phyloP scores from a whole-genome alignment of 1,140 invertebrate species.

The Solenopsis invicta region DNA sequence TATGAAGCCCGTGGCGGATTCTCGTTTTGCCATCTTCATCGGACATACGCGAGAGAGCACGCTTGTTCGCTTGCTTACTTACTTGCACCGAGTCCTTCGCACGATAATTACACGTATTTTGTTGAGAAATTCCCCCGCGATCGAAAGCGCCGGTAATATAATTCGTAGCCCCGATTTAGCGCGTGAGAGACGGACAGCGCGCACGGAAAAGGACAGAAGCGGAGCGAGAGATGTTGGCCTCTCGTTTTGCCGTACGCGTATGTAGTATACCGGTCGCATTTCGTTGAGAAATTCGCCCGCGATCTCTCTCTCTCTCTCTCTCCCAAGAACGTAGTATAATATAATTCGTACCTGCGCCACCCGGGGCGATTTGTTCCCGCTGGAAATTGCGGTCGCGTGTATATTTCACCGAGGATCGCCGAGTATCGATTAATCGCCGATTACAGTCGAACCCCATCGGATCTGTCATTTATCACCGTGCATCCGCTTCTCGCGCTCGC shows the following conservation, averaged over 20 bases:
- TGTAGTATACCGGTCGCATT: slow-evolving; percentile 27
- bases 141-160: slow-evolving; percentile 58
- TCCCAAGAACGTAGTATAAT: slow-evolving; percentile 36
- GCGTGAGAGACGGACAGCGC: slow-evolving; percentile 11
- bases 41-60: slow-evolving; percentile 25
- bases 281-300: slow-evolving; percentile 57
- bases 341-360: slow-evolving; percentile 62
- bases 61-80: background rate
- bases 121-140: slow-evolving; percentile 61
- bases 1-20: slow-evolving; percentile 64
- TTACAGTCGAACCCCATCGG: slow-evolving; percentile 60
- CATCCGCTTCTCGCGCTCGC: slow-evolving; percentile 48
- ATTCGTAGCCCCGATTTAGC: slow-evolving; percentile 62
- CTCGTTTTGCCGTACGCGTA: background rate
- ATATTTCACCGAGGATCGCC: slow-evolving; percentile 66
- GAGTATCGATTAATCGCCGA: slow-evolving; percentile 56
- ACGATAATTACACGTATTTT: slow-evolving; percentile 64
- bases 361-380: slow-evolving; percentile 65
- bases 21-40: slow-evolving; percentile 56
- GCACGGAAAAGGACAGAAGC: slow-evolving; percentile 11
- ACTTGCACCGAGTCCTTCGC: slow-evolving; percentile 45
- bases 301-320: slow-evolving; percentile 17
- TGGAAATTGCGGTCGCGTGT: slow-evolving; percentile 63
- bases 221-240: background rate
- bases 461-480: slow-evolving; percentile 65